Conservation (phyloP, 2,888 invertebrate genomes). For the Desoria tigrina region DNA sequence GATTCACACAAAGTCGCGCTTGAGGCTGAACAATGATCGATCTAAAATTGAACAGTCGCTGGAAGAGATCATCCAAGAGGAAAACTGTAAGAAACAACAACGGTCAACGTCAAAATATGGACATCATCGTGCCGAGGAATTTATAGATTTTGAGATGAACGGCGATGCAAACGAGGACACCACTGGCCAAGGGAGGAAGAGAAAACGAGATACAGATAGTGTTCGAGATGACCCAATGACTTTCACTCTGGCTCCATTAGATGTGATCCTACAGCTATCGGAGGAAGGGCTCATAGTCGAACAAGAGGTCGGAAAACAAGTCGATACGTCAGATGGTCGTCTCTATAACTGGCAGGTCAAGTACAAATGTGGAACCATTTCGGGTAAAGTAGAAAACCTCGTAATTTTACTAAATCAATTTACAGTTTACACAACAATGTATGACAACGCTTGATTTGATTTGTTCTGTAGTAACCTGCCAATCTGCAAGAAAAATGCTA, state of each 20-base stretch:
- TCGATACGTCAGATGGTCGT: neutral
- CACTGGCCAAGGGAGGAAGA: neutral
- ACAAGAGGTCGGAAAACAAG: neutral
- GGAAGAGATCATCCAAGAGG: conserved; percentile 4
- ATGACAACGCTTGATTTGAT: neutral
- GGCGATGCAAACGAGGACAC: neutral
- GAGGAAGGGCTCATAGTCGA: conserved; percentile 13
- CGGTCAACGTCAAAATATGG: neutral
- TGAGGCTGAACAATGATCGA: neutral
- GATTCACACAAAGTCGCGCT: neutral
- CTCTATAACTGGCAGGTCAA: conserved; percentile 6
- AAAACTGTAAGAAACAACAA: neutral
- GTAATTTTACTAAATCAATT: neutral
- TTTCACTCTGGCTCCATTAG: neutral
- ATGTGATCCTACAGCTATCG: conserved; percentile 2
- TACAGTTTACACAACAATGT: neutral
- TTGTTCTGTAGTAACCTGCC: conserved; percentile 6
- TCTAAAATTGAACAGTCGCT: neutral
- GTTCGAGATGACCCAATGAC: too few species aligned
- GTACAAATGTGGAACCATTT: neutral
- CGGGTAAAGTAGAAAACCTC: neutral
- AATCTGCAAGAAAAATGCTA: neutral
- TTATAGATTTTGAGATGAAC: neutral
- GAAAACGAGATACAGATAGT: neutral
- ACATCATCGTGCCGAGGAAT: too few species aligned